Base-by-base conservation (phyloP, 2,888 invertebrate genomes). In the Epistrophe eligans region DNA sequence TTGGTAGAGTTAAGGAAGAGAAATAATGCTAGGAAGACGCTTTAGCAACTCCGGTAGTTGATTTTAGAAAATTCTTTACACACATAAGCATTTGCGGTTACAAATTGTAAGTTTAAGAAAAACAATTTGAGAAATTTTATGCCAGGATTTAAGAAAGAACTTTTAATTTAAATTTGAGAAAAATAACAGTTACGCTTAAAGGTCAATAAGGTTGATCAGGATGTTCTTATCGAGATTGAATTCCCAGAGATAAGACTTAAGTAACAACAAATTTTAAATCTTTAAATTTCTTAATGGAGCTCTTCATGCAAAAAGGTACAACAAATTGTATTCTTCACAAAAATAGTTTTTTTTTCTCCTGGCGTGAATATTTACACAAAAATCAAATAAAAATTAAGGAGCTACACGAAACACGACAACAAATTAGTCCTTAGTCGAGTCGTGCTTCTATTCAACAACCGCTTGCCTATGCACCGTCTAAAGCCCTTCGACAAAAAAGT, bases 331-430 rank as follows among this genome's bases (percentile, higher is more conserved):
- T 17, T 57, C n/a, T 35, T n/a, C 11, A 13, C 35, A n/a, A 52
- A n/a, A 45, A 28, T 32, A 32, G 2, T 32, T 5, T 7, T 32
- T 32, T 19, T 11, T 58, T 32, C 66, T n/a, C 57, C 60, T 43
- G 81, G 81, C 81, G 81, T 77, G 85, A 85, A 79, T 70, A 85
- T 85, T 82, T 79, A 60, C 72, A 81, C 73, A 81, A 85, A 85
- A 85, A 55, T 81, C 66, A 64, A 81, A 84, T 84, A 84, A 80
- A 84, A 80, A 70, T 76, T 84, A 66, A 66, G 79, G 43, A 77
- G 43, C 72, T 77, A 55, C 80, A 43, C 62, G 55, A 84, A 74
- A 76, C 84, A 84, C 74, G 73, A 82, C 48, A 71, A 74, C 81
- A 82, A 81, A 85, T 85, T 85, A 85, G 81, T 71, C 73, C 64